Evolutionary conservation across 2,113 vertebrate species (phyloP).

Genomic region (Brachirus orientalis): DNA sequence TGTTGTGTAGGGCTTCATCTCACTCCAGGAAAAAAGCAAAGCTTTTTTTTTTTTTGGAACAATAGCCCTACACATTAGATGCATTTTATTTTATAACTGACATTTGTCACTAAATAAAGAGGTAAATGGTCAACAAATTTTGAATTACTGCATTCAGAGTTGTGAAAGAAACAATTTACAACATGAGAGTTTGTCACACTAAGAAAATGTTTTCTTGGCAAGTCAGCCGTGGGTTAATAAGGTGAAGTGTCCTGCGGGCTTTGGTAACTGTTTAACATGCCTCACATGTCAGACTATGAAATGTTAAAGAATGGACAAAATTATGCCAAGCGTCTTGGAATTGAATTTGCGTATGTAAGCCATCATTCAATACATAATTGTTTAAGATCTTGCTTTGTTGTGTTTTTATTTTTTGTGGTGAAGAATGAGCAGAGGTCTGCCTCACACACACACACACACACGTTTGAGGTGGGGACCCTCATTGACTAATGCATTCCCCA

Average conservation of each 20-base stretch:
- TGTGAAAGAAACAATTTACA: constrained; percentile 39
- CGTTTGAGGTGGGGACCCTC: too few relatives aligned
- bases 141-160: constrained; percentile 41
- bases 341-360: constrained; percentile 82
- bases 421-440: background rate
- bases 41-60: constrained; percentile 57
- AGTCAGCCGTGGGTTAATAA: constrained; percentile 61
- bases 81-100: constrained; percentile 68
- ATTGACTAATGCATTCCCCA: too few relatives aligned
- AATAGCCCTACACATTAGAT: constrained; percentile 46
- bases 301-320: constrained; percentile 74
- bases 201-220: constrained; percentile 37
- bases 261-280: constrained; percentile 52
- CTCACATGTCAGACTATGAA: constrained; percentile 62
- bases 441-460: background rate
- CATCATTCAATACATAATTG: constrained; percentile 84
- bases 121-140: constrained; percentile 46
- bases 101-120: constrained; percentile 73
- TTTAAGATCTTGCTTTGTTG: constrained; percentile 77
- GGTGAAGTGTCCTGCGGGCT: constrained; percentile 58
- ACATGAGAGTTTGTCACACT: constrained; percentile 46
- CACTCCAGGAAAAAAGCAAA: constrained; percentile 61
- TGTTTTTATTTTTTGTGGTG: constrained; percentile 65
- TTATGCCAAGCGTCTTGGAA: constrained; percentile 78
- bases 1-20: constrained; percentile 44